Evolutionary conservation across 2,113 vertebrate genomes (phyloP).

Genomic region (Microcebus tavaratra): DNA sequence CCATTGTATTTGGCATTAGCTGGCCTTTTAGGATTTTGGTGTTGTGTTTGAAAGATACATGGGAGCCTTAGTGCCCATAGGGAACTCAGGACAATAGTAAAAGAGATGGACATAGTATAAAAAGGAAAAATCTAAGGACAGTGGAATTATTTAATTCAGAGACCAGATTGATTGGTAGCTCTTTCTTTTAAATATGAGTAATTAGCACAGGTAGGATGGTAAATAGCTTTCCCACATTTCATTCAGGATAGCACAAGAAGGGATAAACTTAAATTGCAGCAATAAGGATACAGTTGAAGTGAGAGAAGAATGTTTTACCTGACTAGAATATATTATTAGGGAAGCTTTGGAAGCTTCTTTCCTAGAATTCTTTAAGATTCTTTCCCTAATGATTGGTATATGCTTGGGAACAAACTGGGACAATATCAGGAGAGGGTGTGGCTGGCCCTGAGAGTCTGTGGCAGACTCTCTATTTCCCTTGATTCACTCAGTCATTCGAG

Average conservation of each 20-base stretch:
- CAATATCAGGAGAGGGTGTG: background rate
- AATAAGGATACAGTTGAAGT: background rate
- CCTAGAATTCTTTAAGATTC: slow-evolving; percentile 33
- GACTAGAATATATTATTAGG: background rate
- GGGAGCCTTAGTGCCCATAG: background rate
- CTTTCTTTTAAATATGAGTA: slow-evolving; percentile 18
- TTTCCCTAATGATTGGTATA: background rate
- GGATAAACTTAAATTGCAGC: background rate
- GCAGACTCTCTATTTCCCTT: background rate
- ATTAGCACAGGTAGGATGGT: background rate
- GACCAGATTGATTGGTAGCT: background rate
- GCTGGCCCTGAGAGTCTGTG: background rate
- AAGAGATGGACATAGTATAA: background rate
- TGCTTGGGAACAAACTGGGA: background rate
- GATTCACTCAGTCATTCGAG: background rate
- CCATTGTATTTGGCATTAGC: background rate
- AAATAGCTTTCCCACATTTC: background rate
- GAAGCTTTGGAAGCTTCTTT: slow-evolving; percentile 27
- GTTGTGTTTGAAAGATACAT: slow-evolving; percentile 12
- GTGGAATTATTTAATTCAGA: background rate
- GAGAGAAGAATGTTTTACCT: background rate
- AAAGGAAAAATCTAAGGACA: slow-evolving; percentile 31
- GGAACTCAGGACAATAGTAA: slow-evolving; percentile 24
- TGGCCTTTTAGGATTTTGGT: slow-evolving; percentile 1
- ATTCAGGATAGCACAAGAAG: background rate